phyloP scores from a whole-genome alignment of 2,113 vertebrate species.

The Elaphurus davidianus region DNA sequence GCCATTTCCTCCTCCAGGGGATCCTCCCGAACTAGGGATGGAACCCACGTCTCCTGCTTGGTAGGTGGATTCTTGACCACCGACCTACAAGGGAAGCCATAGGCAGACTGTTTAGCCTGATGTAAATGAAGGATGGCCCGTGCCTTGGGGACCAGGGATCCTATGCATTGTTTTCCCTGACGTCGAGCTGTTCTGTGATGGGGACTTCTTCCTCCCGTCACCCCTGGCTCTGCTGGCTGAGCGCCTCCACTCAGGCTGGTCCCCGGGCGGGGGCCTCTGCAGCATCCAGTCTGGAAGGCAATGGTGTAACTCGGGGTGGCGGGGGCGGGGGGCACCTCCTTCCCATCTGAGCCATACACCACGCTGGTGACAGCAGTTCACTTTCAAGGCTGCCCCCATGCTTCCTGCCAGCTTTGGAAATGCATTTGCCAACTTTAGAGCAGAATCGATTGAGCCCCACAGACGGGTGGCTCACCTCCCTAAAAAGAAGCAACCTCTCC shows the following conservation, averaged over 20 bases:
- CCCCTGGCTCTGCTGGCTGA: not conserved
- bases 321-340: not conserved
- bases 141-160: not conserved
- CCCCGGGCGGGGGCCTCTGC: not conserved
- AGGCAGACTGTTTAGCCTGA: not conserved
- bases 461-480: not conserved
- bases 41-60: not conserved
- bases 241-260: not conserved
- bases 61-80: not conserved
- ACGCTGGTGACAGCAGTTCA: not conserved
- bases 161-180: not conserved
- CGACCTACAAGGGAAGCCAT: not conserved
- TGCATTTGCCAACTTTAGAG: not conserved
- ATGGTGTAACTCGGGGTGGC: not conserved
- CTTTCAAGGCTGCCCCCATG: not conserved
- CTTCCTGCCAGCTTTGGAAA: not conserved
- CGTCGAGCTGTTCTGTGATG: rapidly evolving
- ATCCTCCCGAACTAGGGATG: not conserved
- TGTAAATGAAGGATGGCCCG: too few species aligned
- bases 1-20: not conserved
- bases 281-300: not conserved
- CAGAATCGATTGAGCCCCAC: not conserved
- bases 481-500: not conserved
- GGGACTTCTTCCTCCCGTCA: not conserved
- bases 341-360: not conserved